Evolutionary conservation across 2,113 vertebrate genomes (phyloP).

Genomic region (Etheostoma cragini): DNA sequence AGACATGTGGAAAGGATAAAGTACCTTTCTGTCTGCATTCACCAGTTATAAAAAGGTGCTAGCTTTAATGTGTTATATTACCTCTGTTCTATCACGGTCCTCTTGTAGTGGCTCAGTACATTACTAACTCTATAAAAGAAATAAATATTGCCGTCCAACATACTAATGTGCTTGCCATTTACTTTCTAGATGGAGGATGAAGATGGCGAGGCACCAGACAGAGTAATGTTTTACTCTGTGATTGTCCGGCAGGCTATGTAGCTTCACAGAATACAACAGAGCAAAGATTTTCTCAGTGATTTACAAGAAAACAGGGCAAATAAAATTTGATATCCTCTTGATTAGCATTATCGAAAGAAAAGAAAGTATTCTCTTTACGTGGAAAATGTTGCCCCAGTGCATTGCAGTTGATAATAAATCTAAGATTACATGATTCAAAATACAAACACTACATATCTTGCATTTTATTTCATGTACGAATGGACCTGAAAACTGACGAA

Average conservation of each 20-base stretch:
- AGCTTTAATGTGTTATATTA: constrained; percentile 86
- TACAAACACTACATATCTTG: constrained; percentile 7
- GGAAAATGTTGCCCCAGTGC: constrained; percentile 37
- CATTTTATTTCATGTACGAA: constrained; percentile 6
- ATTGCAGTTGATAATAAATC: constrained; percentile 52
- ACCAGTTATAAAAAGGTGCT: constrained; percentile 81
- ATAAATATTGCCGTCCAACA: constrained; percentile 83
- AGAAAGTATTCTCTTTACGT: constrained; percentile 47
- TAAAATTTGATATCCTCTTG: constrained; percentile 69
- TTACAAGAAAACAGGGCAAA: constrained; percentile 73
- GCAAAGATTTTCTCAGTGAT: constrained; percentile 78
- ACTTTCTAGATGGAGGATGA: constrained; percentile 74
- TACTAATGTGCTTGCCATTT: constrained; percentile 85
- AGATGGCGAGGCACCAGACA: constrained; percentile 68
- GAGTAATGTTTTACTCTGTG: constrained; percentile 68
- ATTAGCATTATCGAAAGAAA: constrained; percentile 70
- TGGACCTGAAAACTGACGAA: not conserved
- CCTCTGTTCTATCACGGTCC: constrained; percentile 76
- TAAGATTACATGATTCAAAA: constrained; percentile 10
- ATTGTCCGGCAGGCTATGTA: constrained; percentile 73
- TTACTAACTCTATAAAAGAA: constrained; percentile 86
- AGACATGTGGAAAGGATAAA: constrained; percentile 80
- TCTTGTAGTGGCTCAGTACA: constrained; percentile 79
- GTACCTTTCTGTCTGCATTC: constrained; percentile 78
- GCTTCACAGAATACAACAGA: constrained; percentile 64